Conservation (phyloP, 1,140 invertebrate genomes). For the Copidosoma floridanum region DNA sequence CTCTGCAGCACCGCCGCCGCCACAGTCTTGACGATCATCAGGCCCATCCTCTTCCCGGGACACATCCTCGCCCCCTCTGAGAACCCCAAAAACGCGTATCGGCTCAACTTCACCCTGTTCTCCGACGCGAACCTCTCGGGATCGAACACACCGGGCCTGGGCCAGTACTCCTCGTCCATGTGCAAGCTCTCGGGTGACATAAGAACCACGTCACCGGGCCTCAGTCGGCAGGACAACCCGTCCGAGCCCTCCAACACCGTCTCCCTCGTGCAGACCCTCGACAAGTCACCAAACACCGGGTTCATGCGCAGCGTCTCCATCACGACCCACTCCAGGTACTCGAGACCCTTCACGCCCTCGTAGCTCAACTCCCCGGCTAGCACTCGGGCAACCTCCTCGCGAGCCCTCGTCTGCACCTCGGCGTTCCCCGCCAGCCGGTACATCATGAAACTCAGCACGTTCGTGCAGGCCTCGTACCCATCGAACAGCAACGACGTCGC, state of each 20-base stretch:
- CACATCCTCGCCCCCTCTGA: conserved; percentile 63
- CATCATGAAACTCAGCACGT: conserved; percentile 58
- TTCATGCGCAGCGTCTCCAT: conserved; percentile 50
- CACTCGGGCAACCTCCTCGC: conserved; percentile 54
- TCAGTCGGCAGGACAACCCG: conserved; percentile 21
- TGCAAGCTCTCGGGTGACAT: conserved; percentile 45
- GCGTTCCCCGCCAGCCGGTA: conserved; percentile 48
- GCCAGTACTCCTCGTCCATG: conserved; percentile 56
- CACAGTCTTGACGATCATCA: conserved; percentile 30
- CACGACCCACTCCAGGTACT: conserved; percentile 59
- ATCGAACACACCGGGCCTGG: conserved; percentile 63
- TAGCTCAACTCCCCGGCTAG: conserved; percentile 58
- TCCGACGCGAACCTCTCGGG: conserved; percentile 63
- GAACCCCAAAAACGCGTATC: conserved; percentile 56
- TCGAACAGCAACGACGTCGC: conserved; percentile 65
- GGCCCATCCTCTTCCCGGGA: conserved; percentile 50
- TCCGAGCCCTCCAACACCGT: conserved; percentile 30
- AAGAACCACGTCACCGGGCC: conserved; percentile 37
- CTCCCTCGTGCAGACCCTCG: conserved; percentile 29
- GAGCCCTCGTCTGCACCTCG: conserved; percentile 52
- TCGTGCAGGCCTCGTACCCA: conserved; percentile 70
- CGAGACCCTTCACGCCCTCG: conserved; percentile 60
- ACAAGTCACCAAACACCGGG: conserved; percentile 34
- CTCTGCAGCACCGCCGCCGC: conserved; percentile 28
- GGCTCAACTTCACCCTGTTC: conserved; percentile 35